Percentiles rank a stretch among this genome's conserved stretches.
phyloP scores from a whole-genome alignment of 2,888 invertebrate genomes.

The Melipona beecheii region DNA sequence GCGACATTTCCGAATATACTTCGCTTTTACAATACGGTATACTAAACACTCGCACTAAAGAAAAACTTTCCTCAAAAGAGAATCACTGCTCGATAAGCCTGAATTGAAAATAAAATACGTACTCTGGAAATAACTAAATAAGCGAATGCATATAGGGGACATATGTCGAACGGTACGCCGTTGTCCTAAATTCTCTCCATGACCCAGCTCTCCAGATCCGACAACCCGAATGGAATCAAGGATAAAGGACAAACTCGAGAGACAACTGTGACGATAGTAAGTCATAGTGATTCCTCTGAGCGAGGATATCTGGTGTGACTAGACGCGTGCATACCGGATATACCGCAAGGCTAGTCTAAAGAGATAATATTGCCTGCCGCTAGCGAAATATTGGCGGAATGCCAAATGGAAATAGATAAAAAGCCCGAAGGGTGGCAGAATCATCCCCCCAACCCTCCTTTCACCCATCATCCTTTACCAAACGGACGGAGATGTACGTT shows the following conservation, averaged over 20 bases:
- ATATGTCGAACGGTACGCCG: neutral
- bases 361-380: constrained; percentile 81
- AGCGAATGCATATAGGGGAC: too few species aligned
- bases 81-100: too few species aligned
- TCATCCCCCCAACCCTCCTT: constrained; percentile 13
- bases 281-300: constrained; percentile 65
- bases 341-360: constrained; percentile 72
- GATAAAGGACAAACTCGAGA: constrained; percentile 19
- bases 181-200: constrained; percentile 20
- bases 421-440: constrained; percentile 70
- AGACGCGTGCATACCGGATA: constrained; percentile 51
- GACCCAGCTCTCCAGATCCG: neutral
- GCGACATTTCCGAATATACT: too few species aligned
- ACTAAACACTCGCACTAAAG: too few species aligned
- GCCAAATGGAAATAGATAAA: constrained; percentile 83
- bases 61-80: too few species aligned
- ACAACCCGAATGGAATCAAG: constrained; percentile 12
- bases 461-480: constrained; percentile 23
- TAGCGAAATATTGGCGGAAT: constrained; percentile 79
- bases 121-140: neutral
- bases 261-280: constrained; percentile 62
- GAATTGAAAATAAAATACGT: neutral
- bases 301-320: constrained; percentile 64
- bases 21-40: too few species aligned
- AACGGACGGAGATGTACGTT: constrained; percentile 28